Percentiles rank a stretch among this genome's conserved stretches.
phyloP scores from a whole-genome alignment of 1,140 invertebrate genomes.

The Drosophila virilis region DNA sequence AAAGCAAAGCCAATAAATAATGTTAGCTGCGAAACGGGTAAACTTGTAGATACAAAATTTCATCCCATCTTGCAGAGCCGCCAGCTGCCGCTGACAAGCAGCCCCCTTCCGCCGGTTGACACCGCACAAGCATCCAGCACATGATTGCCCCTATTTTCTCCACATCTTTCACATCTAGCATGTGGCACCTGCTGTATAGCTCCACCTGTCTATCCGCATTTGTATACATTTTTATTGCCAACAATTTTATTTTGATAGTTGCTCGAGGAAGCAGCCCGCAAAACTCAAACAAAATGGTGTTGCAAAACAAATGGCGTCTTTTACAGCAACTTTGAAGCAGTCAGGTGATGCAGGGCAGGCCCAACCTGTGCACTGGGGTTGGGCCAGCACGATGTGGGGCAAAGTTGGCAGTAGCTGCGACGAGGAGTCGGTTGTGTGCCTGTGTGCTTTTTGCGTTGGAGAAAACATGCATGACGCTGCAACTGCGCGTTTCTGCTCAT shows the following conservation, averaged over 20 bases:
- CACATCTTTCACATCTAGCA: neutral
- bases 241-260: conserved; percentile 79
- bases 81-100: conserved; percentile 34
- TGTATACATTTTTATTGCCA: conserved; percentile 81
- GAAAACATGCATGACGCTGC: conserved; percentile 38
- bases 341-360: neutral
- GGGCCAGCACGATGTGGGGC: neutral
- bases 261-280: conserved; percentile 37
- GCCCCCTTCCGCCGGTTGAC: neutral
- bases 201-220: conserved; percentile 71
- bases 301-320: conserved; percentile 79
- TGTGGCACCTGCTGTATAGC: conserved; percentile 5
- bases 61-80: neutral
- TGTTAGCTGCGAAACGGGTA: conserved; percentile 53
- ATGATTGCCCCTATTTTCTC: neutral
- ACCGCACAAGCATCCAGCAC: conserved; percentile 2
- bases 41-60: conserved; percentile 57
- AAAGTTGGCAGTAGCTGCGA: neutral
- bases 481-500: conserved; percentile 58
- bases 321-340: conserved; percentile 47
- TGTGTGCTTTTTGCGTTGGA: conserved; percentile 4
- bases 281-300: conserved; percentile 78
- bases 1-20: conserved; percentile 76
- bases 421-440: neutral
- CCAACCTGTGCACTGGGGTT: neutral